Base-by-base conservation (phyloP, 37 sponge, comb jelly and placozoan genomes). In the Halichondria panicea region DNA sequence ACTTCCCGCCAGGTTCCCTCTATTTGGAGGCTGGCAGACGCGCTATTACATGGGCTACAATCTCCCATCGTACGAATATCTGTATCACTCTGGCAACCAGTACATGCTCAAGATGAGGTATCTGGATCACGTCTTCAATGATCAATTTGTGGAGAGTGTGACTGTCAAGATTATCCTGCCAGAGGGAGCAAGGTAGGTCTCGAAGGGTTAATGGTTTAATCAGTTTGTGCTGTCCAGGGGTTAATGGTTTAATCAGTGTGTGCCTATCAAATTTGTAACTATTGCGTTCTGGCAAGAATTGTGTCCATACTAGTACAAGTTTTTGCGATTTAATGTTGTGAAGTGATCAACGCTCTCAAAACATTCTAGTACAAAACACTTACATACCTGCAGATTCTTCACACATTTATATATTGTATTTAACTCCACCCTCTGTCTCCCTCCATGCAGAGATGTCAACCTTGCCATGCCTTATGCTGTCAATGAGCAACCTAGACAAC, bases 21-120 rank as follows among this genome's bases (percentile, higher is more conserved):
- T 97, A 46, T 97, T 97, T 67, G 97, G 97, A 27, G 97, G 97
- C 28, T 97, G 97, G 97, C 89, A 97, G 78, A 97, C 97, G 21
- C 60, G 87, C 18, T 97, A 97, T 71, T 86, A 86, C 64, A 77
- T 91, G 56, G 97, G 97, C 32, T 97, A 97, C 91, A 97, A 94
- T 40, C 43, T 97, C 31, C 97, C 97, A 28, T 84, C 83, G 34
- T 91, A 94, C 45, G 95, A 97, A 79, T 94, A 94, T 62, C 67
- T 97, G 41, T 91, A 66, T 19, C 87, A 83, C 66, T 18, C 22
- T 5, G 97, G 95, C 0, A 88, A 77, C 44, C 82, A 77, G 22
- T 97, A 77, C 63, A 43, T 60, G 34, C 72, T 97, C 70, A 86
- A 85, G 65, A 91, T 97, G 89, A 75, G 95, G 12, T 38, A 89